Evolutionary conservation across 2,888 invertebrate species (phyloP).

Genomic region (Nomada lathburiana): DNA sequence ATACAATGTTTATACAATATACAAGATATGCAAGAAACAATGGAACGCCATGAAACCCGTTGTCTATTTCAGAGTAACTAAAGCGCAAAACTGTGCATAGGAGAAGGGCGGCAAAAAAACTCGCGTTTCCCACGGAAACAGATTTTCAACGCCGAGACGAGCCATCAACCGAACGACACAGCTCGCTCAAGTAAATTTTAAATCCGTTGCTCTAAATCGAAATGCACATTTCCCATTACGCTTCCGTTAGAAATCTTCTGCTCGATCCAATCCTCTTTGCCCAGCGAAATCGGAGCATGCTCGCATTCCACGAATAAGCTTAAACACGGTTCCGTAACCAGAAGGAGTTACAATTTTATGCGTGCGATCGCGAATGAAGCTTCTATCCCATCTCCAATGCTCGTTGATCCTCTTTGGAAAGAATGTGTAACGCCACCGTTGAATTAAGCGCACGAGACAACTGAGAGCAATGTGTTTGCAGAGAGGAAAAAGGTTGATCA

Average conservation of each 20-base stretch:
- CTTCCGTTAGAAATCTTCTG: conserved; percentile 29
- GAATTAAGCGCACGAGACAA: conserved; percentile 15
- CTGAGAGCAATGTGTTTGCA: neutral
- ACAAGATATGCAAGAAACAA: too few relatives aligned
- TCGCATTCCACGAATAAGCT: conserved; percentile 18
- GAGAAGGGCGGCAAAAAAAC: neutral
- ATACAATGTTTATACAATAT: too few relatives aligned
- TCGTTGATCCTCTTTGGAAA: conserved; percentile 17
- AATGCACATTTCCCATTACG: conserved; percentile 44
- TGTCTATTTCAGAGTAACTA: neutral
- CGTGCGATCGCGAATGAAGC: conserved; percentile 9
- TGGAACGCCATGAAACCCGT: neutral
- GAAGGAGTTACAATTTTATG: conserved; percentile 17
- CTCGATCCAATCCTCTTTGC: conserved; percentile 34
- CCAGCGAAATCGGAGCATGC: neutral
- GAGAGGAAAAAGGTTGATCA: neutral
- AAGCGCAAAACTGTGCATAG: conserved; percentile 25
- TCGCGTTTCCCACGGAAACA: neutral
- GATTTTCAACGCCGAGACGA: neutral
- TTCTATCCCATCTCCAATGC: conserved; percentile 11
- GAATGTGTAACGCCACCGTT: neutral
- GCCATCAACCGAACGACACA: neutral
- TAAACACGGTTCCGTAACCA: conserved; percentile 33
- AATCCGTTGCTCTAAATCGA: conserved; percentile 32
- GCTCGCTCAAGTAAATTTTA: conserved; percentile 33